These are phyloP conservation scores for Pelecanoides urinatrix DNA, from an alignment of 2,113 vertebrate genomes.

Conservation along the genomic window DNA sequence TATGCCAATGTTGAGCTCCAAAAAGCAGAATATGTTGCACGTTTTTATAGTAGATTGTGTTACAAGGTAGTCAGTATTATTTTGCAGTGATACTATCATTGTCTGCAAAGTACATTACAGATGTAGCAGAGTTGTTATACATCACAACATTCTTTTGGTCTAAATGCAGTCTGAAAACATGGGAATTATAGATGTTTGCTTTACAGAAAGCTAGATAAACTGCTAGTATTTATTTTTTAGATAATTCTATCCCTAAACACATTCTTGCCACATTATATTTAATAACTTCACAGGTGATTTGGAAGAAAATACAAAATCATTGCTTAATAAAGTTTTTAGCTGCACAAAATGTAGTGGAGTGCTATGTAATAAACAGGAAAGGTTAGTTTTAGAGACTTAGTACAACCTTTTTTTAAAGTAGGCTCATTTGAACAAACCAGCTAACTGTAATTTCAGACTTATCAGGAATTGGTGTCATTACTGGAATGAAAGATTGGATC, in stretches of 20 bases:
- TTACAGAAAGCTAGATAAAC: neutral
- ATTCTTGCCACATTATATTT: neutral
- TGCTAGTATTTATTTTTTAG: neutral
- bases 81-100: neutral
- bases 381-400: neutral
- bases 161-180: neutral
- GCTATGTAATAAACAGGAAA: neutral
- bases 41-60: neutral
- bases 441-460: neutral
- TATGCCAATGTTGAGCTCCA: neutral
- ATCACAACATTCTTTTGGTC: neutral
- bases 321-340: neutral
- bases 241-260: neutral
- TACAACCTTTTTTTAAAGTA: neutral
- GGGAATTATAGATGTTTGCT: neutral
- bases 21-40: neutral
- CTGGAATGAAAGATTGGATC: neutral
- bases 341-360: neutral
- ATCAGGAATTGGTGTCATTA: neutral
- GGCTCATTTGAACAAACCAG: neutral
- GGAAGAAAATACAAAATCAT: neutral
- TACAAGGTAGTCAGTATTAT: neutral
- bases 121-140: neutral
- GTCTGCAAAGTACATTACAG: neutral
- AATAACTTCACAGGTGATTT: neutral